Evolutionary conservation across 2,888 invertebrate genomes (phyloP), one percentile per base, ranked within the genome.

Genomic region (Caenorhabditis angaria): DNA sequence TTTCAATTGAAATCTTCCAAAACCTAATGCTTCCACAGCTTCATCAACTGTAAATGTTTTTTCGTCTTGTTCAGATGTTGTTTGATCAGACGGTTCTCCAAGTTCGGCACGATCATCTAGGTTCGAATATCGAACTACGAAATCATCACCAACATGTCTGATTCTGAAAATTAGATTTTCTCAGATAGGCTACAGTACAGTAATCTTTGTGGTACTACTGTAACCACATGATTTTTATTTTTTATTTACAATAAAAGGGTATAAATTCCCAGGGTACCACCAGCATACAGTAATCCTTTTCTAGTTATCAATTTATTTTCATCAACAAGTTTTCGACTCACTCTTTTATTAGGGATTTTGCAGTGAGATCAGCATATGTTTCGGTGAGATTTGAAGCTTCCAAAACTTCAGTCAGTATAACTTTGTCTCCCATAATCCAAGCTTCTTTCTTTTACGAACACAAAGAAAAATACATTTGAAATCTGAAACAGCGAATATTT

Each of bases 1-100:
- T 68, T 89, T 89, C 60, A 90, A 65, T 79, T 90, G 90, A 76
- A 90, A 90, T 71, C 85, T 86, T 5, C 90, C 90, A 82, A 90
- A 90, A 10, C 90, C 90, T 62, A 90, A 87, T 48, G 87, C 87
- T 65, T 90, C 90, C 35, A 90, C 89, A 20, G 89, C 89, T 67
- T 89, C 88, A 68, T 90, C 90, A 4, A 90, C 88, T 0, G 89
- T 90, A 65, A 81, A 87, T 24, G 80, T 80, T 61, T 69, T 70
- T 27, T 63, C 64, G n/a, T 56, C 68, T 27, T 76, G 67, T 0
- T 75, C 77, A 18, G 76, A 55, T 41, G 61, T 55, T 22, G 53
- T 32, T 47, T 69, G 65, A 41, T 64, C 76, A 2, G 55, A 48
- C 2, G 76, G 72, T 24, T 78, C 74, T 10, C 76, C 80, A 20